Evolutionary conservation across 2,888 invertebrate genomes (phyloP), one percentile per base, ranked within the genome.

Genomic region (Notocelia uddmanniana): DNA sequence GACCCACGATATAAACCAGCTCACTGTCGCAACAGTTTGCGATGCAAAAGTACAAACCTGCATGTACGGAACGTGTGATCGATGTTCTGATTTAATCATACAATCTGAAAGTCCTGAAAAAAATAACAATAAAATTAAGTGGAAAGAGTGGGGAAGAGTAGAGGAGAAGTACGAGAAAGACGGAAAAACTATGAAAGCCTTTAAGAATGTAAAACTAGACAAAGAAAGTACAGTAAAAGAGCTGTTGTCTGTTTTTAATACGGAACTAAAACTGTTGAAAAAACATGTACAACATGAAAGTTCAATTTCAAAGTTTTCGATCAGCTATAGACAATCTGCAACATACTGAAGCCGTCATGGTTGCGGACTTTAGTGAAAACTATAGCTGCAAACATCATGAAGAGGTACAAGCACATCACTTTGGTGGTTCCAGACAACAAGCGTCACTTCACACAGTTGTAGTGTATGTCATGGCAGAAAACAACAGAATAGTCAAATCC

Each of bases 41-140:
- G 55, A 73, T 66, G 9, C 60, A 15, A 68, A 68, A n/a, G 8
- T 23, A 21, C 50, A 73, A 73, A 23, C 52, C 13, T 73, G 75
- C 52, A 73, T 75, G 73, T 71, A 73, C 52, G 73, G 73, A 19
- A 58, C 34, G n/a, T 73, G 73, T 45, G 15, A 64, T n/a, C 13
- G 62, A 54, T 75, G 75, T 67, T 3, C 45, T 13, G 23, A 58
- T 31, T 19, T 23, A 52, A 37, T 60, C 34, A 57, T 69, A 11
- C 18, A 48, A 34, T 23, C 19, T 52, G 23, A 71, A 31, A 11
- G 11, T 48, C 54, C 48, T 6, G 73, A 71, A 55, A 45, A 55
- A 50, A 70, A 11, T 41, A 60, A 63, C 18, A 66, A 37, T 13
- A 71, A 70, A 19, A 18, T 31, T 31, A 6, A 58, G 26, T 74